Evolutionary conservation across 1,140 invertebrate species (phyloP), one percentile per base, ranked within the genome.

Genomic region (Brachionus koreanus): DNA sequence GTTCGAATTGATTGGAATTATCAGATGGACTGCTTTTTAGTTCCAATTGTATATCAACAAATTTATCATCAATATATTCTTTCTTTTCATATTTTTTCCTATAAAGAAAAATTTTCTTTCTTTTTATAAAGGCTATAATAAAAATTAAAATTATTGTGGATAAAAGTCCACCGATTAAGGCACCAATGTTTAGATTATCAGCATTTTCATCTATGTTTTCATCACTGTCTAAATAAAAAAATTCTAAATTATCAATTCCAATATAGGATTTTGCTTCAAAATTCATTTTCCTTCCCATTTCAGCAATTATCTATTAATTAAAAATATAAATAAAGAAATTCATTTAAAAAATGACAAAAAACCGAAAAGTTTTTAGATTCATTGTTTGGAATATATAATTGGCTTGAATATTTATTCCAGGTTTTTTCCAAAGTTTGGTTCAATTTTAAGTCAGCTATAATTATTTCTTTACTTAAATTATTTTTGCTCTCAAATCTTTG

Each of bases 61-160:
- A 69, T 19, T 69, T 69, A 16, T 69, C 65, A 69, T 69, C 65
- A 23, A 69, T 69, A 39, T 19, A 69, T 19, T 69, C 65, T 69
- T 69, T 69, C n/a, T 69, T 69, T 69, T 69, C 33, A 65, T 37
- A 65, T 25, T 65, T 65, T 65, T 33, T 33, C 25, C 13, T 37
- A 4, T 33, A 7, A 12, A 33, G 6, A 10, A 5, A 25, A n/a
- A 49, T 3, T 63, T 16, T 7, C 7, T 63, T 63, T 33, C 25
- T 63, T 13, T 5, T 3, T 16, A 33, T 39, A 39, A 39, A 39
- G 10, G n/a, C 1, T 7, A 42, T 16, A n/a, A 69, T 19, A 6
- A 69, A 29, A 35, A 67, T 5, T 12, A 67, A 37, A 9, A 69
- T 10, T 9, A 69, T 39, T 37, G n/a, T 4, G 3, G 5, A 5